Percentiles rank a stretch among this genome's conserved stretches.
phyloP scores from a whole-genome alignment of 1,140 invertebrate genomes.

The Ooceraea biroi region DNA sequence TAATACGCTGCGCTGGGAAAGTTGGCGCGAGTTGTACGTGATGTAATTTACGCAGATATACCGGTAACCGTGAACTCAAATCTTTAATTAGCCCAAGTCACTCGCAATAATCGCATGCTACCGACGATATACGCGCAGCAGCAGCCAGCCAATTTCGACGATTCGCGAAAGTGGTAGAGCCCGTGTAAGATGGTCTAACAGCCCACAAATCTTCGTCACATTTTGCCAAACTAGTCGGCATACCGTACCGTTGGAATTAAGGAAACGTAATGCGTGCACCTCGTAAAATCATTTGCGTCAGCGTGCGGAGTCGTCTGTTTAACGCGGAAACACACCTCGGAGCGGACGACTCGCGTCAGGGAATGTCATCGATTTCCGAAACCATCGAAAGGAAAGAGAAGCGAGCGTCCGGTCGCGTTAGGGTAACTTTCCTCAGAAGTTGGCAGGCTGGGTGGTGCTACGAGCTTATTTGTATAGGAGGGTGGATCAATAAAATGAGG shows the following conservation, averaged over 20 bases:
- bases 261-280: not conserved
- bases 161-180: slow-evolving; percentile 1
- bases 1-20: slow-evolving; percentile 48
- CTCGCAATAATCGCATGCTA: slow-evolving; percentile 42
- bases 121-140: slow-evolving; percentile 27
- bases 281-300: slow-evolving; percentile 22
- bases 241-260: slow-evolving; percentile 1
- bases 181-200: not conserved
- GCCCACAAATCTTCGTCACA: slow-evolving; percentile 23
- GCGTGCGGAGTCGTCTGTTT: not conserved
- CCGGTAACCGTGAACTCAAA: slow-evolving; percentile 60
- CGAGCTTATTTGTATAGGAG: slow-evolving; percentile 83
- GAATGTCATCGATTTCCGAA: slow-evolving; percentile 62
- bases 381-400: slow-evolving; percentile 61
- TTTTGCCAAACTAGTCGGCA: not conserved
- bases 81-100: slow-evolving; percentile 73
- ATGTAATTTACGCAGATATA: slow-evolving; percentile 68
- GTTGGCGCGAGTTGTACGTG: not conserved
- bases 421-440: slow-evolving; percentile 76
- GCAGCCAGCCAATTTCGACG: slow-evolving; percentile 6
- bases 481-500: slow-evolving; percentile 85
- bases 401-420: slow-evolving; percentile 64
- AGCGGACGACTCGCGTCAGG: not conserved
- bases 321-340: slow-evolving; percentile 14
- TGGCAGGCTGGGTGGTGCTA: slow-evolving; percentile 73